A percentile compares a stretch with the other conserved stretches of the same genome.
phyloP scores from a whole-genome alignment of 2,888 invertebrate species.

The Apotomis capreana region DNA sequence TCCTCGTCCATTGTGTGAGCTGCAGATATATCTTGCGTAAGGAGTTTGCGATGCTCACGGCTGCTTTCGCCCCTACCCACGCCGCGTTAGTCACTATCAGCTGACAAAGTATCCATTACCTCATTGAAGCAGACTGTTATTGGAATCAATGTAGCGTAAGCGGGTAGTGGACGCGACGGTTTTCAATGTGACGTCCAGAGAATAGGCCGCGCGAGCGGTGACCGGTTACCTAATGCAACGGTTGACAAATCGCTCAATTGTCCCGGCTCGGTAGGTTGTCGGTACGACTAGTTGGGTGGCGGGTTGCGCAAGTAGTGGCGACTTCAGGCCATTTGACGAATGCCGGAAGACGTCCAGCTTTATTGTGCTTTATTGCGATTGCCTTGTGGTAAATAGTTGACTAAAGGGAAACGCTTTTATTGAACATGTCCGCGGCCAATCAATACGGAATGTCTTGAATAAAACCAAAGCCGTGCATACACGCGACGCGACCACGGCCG shows the following conservation, averaged over 20 bases:
- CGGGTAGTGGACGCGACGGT: constrained; percentile 60
- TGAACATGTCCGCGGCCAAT: constrained; percentile 34
- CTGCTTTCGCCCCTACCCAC: constrained; percentile 71
- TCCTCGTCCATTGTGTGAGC: constrained; percentile 78
- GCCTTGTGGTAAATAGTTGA: constrained; percentile 64
- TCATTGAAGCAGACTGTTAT: constrained; percentile 61
- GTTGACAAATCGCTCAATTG: constrained; percentile 83
- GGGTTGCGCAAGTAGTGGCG: constrained; percentile 68
- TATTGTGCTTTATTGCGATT: constrained; percentile 76
- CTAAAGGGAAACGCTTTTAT: constrained; percentile 46
- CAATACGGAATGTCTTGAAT: constrained; percentile 20
- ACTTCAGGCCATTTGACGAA: constrained; percentile 66
- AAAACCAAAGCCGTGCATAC: constrained; percentile 13
- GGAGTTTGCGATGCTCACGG: constrained; percentile 68
- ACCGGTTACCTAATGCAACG: constrained; percentile 73
- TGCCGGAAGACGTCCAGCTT: constrained; percentile 77
- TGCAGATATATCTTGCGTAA: constrained; percentile 81
- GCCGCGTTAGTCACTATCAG: constrained; percentile 67
- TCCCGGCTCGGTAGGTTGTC: constrained; percentile 66
- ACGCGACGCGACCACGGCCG: constrained; percentile 11
- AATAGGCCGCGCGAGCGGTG: constrained; percentile 61
- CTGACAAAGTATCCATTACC: constrained; percentile 73
- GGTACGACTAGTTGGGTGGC: constrained; percentile 71
- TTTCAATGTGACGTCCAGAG: constrained; percentile 53
- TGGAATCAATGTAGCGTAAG: constrained; percentile 60